Base-by-base conservation (phyloP, 2,797 vertebrate genomes). In the Anniella stebbinsi region DNA sequence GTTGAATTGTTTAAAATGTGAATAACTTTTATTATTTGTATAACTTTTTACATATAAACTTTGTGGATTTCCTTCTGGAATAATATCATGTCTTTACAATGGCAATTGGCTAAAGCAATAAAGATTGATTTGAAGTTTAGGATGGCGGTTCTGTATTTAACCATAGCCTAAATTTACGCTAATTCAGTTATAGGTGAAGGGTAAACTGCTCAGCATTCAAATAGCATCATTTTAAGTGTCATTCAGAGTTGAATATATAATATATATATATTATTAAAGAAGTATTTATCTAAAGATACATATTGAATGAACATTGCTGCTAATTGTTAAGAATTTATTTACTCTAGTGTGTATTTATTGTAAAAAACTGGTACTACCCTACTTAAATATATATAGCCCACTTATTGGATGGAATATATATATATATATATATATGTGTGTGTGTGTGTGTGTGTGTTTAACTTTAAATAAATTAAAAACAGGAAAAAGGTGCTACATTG, bases 181-280 rank as follows among this genome's bases (percentile, higher is more conserved):
- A 77, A 66, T 23, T 41, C 88, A 36, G 8, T 21, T 9, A 48
- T 0, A 66, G 11, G 17, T 4, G 36, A 84, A 89, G 33, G 33
- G 66, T 80, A 67, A 2, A 0, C 0, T 3, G 60, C 21, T 7
- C 25, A 82, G 69, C 57, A 7, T 17, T 45, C n/a, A 41, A 80
- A 85, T 86, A 38, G 23, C 15, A 76, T 17, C 12, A 73, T 73
- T 1, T 66, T 23, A 80, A 4, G 2, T 33, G 0, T 48, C 33
- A 67, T 66, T 76, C 13, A 86, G 11, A 86, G 38, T 92, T 78
- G 3, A 0, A n/a, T n/a, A n/a, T n/a, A n/a, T n/a, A n/a, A n/a
- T n/a, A 11, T n/a, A 45, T 63, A 83, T 86, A 91, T 41, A 57
- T 75, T 8, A 69, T 36, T 15, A 69, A 82, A 87, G 87, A 86